Base-by-base conservation (phyloP, 2,113 vertebrate genomes). In the Piprites chloris region DNA sequence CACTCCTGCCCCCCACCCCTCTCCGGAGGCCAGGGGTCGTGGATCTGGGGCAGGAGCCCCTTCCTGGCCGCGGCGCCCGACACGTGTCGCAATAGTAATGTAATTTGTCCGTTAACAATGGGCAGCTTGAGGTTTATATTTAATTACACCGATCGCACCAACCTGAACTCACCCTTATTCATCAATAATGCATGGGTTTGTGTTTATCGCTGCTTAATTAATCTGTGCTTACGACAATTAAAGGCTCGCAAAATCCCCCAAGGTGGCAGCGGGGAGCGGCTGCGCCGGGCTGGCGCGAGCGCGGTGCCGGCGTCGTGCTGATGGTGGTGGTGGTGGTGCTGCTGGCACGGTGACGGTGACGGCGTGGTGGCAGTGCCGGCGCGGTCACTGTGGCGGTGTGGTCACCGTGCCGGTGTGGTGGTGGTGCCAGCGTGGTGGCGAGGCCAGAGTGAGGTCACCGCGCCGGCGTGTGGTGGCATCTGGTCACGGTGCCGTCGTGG, bases 191-290 rank as follows among this genome's bases (percentile, higher is more conserved):
- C 97, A 97, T 97, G 96, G 80, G 90, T 97, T 96, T 96, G 95
- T 96, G 93, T 97, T 97, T 97, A 97, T 96, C 93, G 94, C 96
- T 94, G 96, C 96, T 97, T 97, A 97, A 97, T 97, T 97, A 97
- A 97, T 97, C 97, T 93, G 96, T 91, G 96, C 96, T 97, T 97
- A 97, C 94, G 74, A 97, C 96, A 97, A 97, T 97, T 96, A 97
- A 97, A 96, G 96, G 96, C 97, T 96, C 84, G 88, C 96, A 96
- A 88, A 97, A 96, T 97, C 95, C 97, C 97, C 94, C 68, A 96
- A 94, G 96, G 96, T 95, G 95, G 94, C 72, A n/a, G 93, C 6
- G 63, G 94, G 95, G 93, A 95, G 91, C 63, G 91, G 89, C 92
- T 91, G 94, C 6, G 72, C 83, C 28, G 15, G 44, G 87, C 75